Base-by-base conservation (phyloP, 2,888 invertebrate genomes). In the Carpatolechia fugitivella region DNA sequence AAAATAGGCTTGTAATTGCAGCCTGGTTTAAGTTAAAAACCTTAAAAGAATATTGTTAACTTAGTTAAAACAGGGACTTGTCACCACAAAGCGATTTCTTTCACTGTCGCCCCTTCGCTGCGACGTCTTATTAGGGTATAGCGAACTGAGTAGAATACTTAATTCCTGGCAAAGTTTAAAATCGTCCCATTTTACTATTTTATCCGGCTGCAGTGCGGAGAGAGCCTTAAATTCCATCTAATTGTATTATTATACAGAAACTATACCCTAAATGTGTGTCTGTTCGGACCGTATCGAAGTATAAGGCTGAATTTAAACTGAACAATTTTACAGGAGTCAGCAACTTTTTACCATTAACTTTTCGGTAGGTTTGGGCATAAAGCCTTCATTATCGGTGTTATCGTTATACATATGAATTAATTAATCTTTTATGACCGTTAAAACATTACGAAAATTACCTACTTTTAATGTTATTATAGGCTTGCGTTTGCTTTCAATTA, bases 241-340 rank as follows among this genome's bases (percentile, higher is more conserved):
- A 82, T 82, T 78, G 76, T 71, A 79, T 80, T 80, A 81, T 81
- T 78, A 79, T 78, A 72, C 78, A 61, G 70, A 63, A 68, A 69
- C 65, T 61, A 60, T 60, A 61, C 61, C 55, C 55, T 60, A 63
- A 66, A 66, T 59, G 65, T 65, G 67, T 66, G 61, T 64, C 66
- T 64, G 56, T 58, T 57, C 47, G 46, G 44, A 29, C 53, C 18
- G 55, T 44, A 52, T 52, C 55, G 57, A 59, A 57, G 56, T 11
- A 18, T 38, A 29, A 18, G 53, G 55, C 51, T 50, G 10, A 4
- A 24, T 24, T 3, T 24, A 24, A 24, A 24, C 24, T 24, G 24
- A 6, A 24, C 6, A 6, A 24, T 24, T 24, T 24, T 24, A 24
- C 24, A 4, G 3, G 6, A 24, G 24, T 24, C n/a, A n/a, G n/a